Conservation (phyloP, 2,113 vertebrate species). For the Oryzias woworae region DNA sequence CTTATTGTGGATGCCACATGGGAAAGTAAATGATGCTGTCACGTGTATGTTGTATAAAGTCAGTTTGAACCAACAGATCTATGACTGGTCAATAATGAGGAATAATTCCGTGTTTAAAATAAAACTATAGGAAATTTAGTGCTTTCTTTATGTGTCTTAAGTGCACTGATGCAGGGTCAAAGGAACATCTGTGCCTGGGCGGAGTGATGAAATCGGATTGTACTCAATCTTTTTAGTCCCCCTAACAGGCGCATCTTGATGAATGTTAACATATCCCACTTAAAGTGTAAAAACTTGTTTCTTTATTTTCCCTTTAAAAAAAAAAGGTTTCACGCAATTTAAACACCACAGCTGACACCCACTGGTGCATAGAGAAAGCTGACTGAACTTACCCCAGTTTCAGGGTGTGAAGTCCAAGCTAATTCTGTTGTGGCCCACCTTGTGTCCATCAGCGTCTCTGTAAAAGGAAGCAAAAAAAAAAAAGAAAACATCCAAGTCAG, state of each 20-base stretch:
- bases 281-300: no score
- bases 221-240: conserved; percentile 27
- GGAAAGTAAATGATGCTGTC: conserved; percentile 63
- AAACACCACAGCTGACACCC: background rate
- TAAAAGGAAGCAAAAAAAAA: conserved; percentile 37
- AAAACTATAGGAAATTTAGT: conserved; percentile 11
- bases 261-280: conserved; percentile 17
- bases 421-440: conserved; percentile 97
- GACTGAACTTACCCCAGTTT: conserved; percentile 88
- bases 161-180: conserved; percentile 4
- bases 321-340: background rate
- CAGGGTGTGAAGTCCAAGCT: conserved; percentile 95
- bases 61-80: conserved; percentile 42
- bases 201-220: conserved; percentile 39
- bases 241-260: conserved; percentile 39
- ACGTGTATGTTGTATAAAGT: conserved; percentile 55
- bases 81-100: conserved; percentile 42
- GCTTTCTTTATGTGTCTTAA: conserved; percentile 24
- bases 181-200: conserved; percentile 40
- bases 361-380: background rate
- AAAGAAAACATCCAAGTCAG: conserved; percentile 42
- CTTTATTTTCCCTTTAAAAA: background rate
- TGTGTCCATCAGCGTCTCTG: conserved; percentile 98
- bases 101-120: conserved; percentile 40
- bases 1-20: conserved; percentile 65